Base-by-base conservation (phyloP, 2,113 vertebrate species). In the Pelecanoides urinatrix region DNA sequence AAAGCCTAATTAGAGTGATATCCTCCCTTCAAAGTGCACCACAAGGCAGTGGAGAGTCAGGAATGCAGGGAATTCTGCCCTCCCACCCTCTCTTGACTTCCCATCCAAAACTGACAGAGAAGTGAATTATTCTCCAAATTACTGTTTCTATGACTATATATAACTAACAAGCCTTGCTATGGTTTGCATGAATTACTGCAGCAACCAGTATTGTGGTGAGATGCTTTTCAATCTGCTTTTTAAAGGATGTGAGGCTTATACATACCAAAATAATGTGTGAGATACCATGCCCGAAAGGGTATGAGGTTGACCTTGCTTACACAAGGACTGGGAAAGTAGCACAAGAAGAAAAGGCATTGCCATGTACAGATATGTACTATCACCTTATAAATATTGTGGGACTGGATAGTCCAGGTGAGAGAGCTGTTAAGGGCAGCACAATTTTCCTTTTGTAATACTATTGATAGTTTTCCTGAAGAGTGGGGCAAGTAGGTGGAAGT, bases 271-370 rank as follows among this genome's bases (percentile, higher is more conserved):
- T 5, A 14, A 67, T 3, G 5, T 23, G 25, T 16, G 36, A 68
- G 6, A 70, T 21, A 49, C 5, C 25, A 10, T 16, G 45, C 11
- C 21, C 1, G 0, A 36, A 65, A 73, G 3, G 7, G 4, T 45
- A 12, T 3, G 38, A 58, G 16, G 32, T 13, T 77, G 42, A 18
- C 26, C 6, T 65, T 27, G 10, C 12, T 59, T 77, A 44, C 16
- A 14, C 7, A 29, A 50, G 45, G n/a, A 25, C 34, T 17, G 13
- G 75, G 23, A 58, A 78, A 2, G 5, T 11, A 42, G 2, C 32
- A 66, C 14, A 36, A 19, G 20, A 42, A 67, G 34, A 65, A 42
- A 53, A 56, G 5, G 17, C 12, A 52, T 18, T 68, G 16, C 17
- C 10, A 5, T 9, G 11, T 40, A 45, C 8, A 21, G 56, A 45